A percentile compares a stretch with the other conserved stretches of the same genome.
Evolutionary conservation across 2,797 vertebrate species (phyloP).

Genomic region (Chiroxiphia lanceolata): DNA sequence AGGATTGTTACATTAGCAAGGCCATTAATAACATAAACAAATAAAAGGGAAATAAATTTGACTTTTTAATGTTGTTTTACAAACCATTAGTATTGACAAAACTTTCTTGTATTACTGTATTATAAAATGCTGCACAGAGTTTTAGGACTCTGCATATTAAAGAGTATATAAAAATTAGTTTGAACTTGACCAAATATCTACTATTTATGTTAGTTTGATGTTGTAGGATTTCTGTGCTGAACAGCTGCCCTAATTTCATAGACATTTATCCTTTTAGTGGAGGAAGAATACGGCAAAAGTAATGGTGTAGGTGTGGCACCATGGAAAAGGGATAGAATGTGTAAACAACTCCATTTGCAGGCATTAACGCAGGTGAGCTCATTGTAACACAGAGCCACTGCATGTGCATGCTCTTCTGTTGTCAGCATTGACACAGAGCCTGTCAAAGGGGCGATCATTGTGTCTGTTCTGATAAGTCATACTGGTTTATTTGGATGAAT

Average conservation of each 20-base stretch:
- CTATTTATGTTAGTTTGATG: background rate
- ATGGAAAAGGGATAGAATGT: background rate
- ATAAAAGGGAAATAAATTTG: background rate
- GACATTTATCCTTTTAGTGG: background rate
- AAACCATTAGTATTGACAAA: background rate
- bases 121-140: background rate
- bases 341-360: background rate
- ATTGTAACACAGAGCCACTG: fast-evolving
- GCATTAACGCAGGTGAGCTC: background rate
- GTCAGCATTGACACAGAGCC: fast-evolving
- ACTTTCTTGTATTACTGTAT: background rate
- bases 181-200: background rate
- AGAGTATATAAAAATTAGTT: background rate
- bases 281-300: background rate
- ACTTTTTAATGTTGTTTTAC: background rate
- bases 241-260: background rate
- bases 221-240: background rate
- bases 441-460: fast-evolving
- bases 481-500: background rate
- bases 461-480: background rate
- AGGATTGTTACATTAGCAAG: background rate
- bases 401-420: background rate
- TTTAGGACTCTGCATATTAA: background rate
- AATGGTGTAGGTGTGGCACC: too few species aligned
- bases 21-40: background rate